phyloP scores from a whole-genome alignment of 35 echinoderm and acorn worm genomes.

The Acanthaster planci region DNA sequence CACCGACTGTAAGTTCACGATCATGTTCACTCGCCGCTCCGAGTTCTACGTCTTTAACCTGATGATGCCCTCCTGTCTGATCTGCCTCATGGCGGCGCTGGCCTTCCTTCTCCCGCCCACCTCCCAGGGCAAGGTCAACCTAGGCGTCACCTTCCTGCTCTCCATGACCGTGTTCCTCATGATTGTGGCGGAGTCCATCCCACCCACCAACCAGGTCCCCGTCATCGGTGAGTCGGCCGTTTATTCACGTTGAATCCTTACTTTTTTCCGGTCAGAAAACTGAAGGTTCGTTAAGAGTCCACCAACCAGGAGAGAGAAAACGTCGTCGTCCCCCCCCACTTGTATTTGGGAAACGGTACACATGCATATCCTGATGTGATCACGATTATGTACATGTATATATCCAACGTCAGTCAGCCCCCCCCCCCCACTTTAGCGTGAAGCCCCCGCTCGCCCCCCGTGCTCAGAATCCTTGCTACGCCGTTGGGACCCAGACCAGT shows the following conservation, averaged over 20 bases:
- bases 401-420: no score
- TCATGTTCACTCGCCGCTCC: constrained; percentile 76
- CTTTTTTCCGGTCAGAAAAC: no score
- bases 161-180: constrained; percentile 98
- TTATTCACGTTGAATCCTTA: background rate
- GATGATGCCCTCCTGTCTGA: constrained; percentile 77
- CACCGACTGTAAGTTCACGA: constrained; percentile 82
- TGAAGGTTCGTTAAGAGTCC: no score
- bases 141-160: constrained; percentile 89
- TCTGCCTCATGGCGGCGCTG: constrained; percentile 80
- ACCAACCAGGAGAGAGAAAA: no score
- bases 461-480: no score
- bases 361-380: no score
- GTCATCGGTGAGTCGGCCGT: constrained; percentile 66
- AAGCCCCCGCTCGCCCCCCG: no score
- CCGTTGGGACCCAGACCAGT: no score
- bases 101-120: constrained; percentile 87
- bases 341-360: no score
- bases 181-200: constrained; percentile 96
- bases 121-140: constrained; percentile 92
- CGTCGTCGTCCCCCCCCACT: no score
- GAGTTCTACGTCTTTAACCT: constrained; percentile 95
- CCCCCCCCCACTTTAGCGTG: no score
- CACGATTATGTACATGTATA: no score
- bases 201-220: constrained; percentile 85